These are phyloP conservation scores for Centropus bengalensis DNA, from an alignment of 2,113 vertebrate species.

Conservation along the genomic window DNA sequence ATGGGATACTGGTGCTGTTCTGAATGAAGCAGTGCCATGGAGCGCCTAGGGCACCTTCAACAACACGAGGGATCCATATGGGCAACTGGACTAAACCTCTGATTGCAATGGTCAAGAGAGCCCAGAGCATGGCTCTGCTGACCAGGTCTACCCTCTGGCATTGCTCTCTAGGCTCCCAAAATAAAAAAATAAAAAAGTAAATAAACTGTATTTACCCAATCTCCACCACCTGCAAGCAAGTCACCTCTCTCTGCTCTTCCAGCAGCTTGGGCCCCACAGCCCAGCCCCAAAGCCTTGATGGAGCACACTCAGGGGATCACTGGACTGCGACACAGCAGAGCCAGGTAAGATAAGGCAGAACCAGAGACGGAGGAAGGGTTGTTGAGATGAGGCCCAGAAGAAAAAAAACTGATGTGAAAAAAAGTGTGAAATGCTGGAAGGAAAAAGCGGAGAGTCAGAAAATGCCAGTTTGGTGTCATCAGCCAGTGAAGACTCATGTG, in stretches of 20 bases:
- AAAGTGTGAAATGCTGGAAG: not conserved
- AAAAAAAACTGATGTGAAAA: not conserved
- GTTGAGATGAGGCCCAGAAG: not conserved
- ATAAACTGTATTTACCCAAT: fast-evolving
- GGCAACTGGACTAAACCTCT: not conserved
- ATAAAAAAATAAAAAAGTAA: too few species aligned
- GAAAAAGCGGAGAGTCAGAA: not conserved
- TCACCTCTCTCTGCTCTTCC: not conserved
- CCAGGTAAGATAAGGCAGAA: not conserved
- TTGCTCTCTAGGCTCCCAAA: not conserved
- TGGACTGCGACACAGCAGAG: not conserved
- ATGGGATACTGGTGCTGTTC: not conserved
- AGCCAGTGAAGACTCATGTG: not conserved
- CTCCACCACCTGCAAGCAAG: not conserved
- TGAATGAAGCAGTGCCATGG: not conserved
- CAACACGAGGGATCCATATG: not conserved
- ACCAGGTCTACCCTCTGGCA: fast-evolving
- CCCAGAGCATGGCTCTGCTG: not conserved
- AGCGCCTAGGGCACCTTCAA: not conserved
- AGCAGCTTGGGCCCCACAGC: not conserved
- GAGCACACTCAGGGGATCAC: not conserved
- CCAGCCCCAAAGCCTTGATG: not conserved
- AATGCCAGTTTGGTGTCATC: not conserved
- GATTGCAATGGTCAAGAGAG: not conserved
- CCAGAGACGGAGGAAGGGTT: not conserved